These are phyloP conservation scores for Mesocentrotus franciscanus DNA, from an alignment of 53 echinoderm and acorn worm species.

Conservation along the genomic window DNA sequence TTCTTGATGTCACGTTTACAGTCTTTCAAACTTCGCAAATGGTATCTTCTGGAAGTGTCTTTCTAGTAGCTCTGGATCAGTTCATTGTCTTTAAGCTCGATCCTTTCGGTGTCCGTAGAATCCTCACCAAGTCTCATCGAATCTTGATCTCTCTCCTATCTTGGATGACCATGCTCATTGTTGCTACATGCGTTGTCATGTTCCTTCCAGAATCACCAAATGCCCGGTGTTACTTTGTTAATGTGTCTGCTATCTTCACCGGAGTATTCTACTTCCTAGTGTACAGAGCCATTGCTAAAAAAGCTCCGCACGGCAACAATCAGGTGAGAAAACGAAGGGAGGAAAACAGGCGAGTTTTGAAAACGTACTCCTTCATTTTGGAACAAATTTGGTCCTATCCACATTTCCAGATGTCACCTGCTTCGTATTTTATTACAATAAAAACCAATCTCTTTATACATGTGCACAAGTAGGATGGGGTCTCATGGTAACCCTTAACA, in stretches of 20 bases:
- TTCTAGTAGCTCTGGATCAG: background rate
- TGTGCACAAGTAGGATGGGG: background rate
- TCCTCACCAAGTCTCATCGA: background rate
- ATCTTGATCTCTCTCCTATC: background rate
- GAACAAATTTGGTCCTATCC: background rate
- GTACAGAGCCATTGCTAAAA: background rate
- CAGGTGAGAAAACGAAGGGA: background rate
- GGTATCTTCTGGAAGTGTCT: background rate
- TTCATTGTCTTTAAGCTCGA: background rate
- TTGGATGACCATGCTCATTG: background rate
- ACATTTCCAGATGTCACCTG: background rate
- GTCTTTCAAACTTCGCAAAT: background rate
- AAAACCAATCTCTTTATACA: background rate
- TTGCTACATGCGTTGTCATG: background rate
- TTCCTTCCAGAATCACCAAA: background rate
- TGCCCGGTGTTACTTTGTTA: background rate
- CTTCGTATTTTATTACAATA: background rate
- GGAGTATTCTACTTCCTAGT: background rate
- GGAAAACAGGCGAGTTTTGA: background rate
- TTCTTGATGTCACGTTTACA: background rate
- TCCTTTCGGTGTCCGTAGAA: background rate
- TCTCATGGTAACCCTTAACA: background rate
- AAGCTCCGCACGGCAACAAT: too few relatives aligned
- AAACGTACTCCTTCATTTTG: background rate
- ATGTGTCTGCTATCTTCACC: background rate